Conservation (phyloP, 2,113 vertebrate genomes). For the Ailuropoda melanoleuca region DNA sequence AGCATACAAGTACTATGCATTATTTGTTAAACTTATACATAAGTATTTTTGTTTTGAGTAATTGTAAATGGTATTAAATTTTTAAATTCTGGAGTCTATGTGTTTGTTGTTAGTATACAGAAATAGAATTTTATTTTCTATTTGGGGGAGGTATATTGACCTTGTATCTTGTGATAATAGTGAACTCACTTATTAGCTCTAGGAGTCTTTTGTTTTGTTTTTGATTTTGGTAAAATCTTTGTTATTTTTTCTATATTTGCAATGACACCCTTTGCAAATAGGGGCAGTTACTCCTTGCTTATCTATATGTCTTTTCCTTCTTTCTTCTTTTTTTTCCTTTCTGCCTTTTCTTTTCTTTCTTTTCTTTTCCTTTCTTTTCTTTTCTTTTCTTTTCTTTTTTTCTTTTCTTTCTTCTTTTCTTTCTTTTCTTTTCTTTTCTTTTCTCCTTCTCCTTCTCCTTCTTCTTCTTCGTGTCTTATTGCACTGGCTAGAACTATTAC, state of each 20-base stretch:
- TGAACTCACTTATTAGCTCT: background rate
- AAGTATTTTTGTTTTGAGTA: background rate
- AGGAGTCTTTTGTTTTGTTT: background rate
- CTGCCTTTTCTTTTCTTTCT: no score
- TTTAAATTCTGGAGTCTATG: background rate
- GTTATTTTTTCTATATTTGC: background rate
- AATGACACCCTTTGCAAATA: background rate
- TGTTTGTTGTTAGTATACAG: background rate
- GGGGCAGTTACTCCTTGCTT: background rate
- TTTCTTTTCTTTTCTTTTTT: no score
- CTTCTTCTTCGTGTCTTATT: background rate
- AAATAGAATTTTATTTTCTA: background rate
- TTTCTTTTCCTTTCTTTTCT: background rate
- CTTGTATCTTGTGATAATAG: background rate
- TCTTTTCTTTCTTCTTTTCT: fast-evolving
- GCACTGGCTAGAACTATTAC: background rate
- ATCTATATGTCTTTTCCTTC: background rate
- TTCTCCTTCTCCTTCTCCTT: no score
- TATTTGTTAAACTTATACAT: background rate
- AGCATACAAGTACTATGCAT: background rate
- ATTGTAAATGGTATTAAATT: background rate
- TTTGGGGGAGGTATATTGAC: background rate
- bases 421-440: no score
- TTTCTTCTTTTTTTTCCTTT: background rate
- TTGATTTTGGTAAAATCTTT: background rate